Conservation (phyloP, 2,797 vertebrate species). For the Amazona finschi region DNA sequence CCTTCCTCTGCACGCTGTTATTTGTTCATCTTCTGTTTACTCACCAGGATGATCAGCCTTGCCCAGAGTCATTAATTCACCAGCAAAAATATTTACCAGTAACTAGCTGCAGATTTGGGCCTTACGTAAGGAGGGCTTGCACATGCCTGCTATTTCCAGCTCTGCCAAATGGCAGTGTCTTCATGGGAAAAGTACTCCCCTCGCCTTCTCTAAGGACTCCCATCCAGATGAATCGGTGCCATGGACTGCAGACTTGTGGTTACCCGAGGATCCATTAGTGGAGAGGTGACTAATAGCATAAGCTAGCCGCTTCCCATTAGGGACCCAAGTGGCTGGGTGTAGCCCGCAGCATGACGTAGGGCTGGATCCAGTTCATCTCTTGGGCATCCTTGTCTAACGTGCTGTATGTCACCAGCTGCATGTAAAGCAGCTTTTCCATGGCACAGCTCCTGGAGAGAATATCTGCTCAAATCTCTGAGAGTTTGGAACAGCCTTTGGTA, state of each 20-base stretch:
- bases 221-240: not conserved
- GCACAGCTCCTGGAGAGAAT: not conserved
- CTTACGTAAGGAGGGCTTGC: not conserved
- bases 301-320: not conserved
- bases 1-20: not conserved
- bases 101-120: conserved; percentile 18
- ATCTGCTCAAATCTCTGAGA: not conserved
- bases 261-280: not conserved
- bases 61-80: conserved; percentile 3
- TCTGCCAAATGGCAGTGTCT: conserved; percentile 35
- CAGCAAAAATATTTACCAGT: conserved; percentile 35
- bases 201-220: not conserved
- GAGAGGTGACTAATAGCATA: not conserved
- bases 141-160: not conserved
- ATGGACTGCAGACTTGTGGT: not conserved
- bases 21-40: conserved; percentile 18
- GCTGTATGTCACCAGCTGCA: not conserved
- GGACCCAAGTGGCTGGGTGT: not conserved
- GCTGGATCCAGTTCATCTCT: not conserved
- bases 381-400: not conserved
- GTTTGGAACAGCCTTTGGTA: not conserved
- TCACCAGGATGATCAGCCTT: not conserved
- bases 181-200: not conserved
- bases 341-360: not conserved
- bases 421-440: not conserved